Percentiles rank a stretch among this genome's conserved stretches.
phyloP scores from a whole-genome alignment of 2,888 invertebrate genomes.

The Drosophila mettleri region DNA sequence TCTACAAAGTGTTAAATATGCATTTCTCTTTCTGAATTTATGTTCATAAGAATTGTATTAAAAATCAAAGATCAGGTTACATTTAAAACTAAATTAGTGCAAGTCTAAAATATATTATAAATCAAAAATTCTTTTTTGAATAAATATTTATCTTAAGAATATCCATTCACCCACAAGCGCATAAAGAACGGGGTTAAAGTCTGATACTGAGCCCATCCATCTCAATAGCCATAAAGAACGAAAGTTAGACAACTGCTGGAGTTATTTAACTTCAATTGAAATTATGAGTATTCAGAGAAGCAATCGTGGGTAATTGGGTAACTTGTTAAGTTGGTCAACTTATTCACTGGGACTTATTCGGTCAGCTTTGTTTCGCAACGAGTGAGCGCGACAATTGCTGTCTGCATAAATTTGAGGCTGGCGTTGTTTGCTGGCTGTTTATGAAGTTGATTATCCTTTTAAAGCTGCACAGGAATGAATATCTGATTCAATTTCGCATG shows the following conservation, averaged over 20 bases:
- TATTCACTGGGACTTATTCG: slow-evolving; percentile 34
- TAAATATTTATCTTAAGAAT: not conserved
- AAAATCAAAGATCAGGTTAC: too few species aligned
- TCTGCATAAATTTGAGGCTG: slow-evolving; percentile 64
- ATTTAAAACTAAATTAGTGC: too few species aligned
- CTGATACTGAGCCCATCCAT: not conserved
- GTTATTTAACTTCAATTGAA: not conserved
- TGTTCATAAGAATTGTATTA: not conserved
- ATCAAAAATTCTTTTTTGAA: not conserved
- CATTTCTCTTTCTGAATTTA: too few species aligned
- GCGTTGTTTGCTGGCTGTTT: slow-evolving; percentile 45
- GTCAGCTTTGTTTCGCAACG: slow-evolving; percentile 46
- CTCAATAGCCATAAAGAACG: not conserved
- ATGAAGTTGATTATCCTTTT: slow-evolving; percentile 78
- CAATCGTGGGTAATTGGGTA: slow-evolving; percentile 22
- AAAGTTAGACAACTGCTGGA: not conserved
- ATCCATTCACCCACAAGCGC: not conserved
- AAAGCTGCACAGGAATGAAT: slow-evolving; percentile 74
- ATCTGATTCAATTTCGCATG: slow-evolving; percentile 82
- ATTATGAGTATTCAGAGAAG: slow-evolving; percentile 1
- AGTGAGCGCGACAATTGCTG: slow-evolving; percentile 37
- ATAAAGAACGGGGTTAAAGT: not conserved
- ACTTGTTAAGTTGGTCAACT: slow-evolving; percentile 26
- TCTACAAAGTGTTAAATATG: not conserved
- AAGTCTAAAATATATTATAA: not conserved